Percentiles rank a stretch among this genome's conserved stretches.
Evolutionary conservation across 2,113 vertebrate genomes (phyloP).

Genomic region (Scomber scombrus): DNA sequence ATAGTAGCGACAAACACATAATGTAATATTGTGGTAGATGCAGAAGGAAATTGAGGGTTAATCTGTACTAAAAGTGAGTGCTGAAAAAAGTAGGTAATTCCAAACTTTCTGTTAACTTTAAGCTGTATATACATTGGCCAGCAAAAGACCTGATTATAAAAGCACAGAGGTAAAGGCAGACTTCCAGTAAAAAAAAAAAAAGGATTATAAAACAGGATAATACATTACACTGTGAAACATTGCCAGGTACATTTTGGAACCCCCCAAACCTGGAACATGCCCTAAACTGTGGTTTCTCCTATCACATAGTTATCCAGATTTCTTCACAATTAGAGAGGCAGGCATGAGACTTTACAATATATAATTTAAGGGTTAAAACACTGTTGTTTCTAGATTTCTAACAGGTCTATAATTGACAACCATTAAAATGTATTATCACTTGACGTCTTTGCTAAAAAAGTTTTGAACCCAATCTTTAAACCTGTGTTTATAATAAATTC

Average conservation of each 20-base stretch:
- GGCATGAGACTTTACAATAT: too few relatives aligned
- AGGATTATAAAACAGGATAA: too few relatives aligned
- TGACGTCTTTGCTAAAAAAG: background rate
- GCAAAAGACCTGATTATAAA: background rate
- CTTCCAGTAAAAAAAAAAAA: too few relatives aligned
- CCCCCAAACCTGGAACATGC: background rate
- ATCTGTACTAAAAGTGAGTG: background rate
- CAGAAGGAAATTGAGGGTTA: background rate
- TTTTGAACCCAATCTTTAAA: background rate
- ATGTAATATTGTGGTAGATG: background rate
- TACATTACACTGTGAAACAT: too few relatives aligned
- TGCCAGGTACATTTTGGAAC: background rate
- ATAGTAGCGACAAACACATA: background rate
- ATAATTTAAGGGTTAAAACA: background rate
- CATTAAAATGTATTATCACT: too few relatives aligned
- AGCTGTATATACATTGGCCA: too few relatives aligned
- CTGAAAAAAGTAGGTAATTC: background rate
- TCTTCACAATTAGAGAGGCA: too few relatives aligned
- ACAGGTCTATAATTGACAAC: background rate
- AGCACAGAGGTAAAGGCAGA: background rate
- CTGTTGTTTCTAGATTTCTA: background rate
- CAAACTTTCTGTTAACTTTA: conserved; percentile 2
- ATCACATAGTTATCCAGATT: background rate
- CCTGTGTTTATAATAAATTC: background rate
- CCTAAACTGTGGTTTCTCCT: background rate